These are phyloP conservation scores for Scleropages formosus DNA, from an alignment of 2,797 vertebrate species.

Conservation along the genomic window DNA sequence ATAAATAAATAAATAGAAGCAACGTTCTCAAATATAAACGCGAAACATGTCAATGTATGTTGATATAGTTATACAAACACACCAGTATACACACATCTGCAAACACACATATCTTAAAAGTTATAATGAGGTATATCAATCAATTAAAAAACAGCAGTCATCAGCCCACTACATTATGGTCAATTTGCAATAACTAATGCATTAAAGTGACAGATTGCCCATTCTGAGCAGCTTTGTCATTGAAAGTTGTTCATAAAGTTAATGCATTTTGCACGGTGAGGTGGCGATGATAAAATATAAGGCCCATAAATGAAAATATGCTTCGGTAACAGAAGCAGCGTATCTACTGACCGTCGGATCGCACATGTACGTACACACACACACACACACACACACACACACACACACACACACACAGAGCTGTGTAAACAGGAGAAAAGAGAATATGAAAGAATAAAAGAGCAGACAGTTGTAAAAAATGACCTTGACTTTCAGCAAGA, in stretches of 20 bases:
- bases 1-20: too few relatives aligned
- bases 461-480: neutral
- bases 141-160: slow-evolving; percentile 44
- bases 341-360: neutral
- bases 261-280: slow-evolving; percentile 36
- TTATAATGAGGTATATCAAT: slow-evolving; percentile 50
- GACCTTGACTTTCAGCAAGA: slow-evolving; percentile 40
- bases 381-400: neutral
- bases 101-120: slow-evolving; percentile 39
- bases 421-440: neutral
- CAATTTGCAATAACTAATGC: slow-evolving; percentile 51
- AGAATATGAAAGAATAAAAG: neutral
- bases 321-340: neutral
- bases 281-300: slow-evolving; percentile 23
- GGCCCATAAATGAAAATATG: neutral
- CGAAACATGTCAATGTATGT: neutral
- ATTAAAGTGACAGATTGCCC: slow-evolving; percentile 45
- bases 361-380: neutral
- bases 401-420: neutral
- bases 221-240: slow-evolving; percentile 42
- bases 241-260: slow-evolving; percentile 46
- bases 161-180: slow-evolving; percentile 35
- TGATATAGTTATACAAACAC: slow-evolving; percentile 29
- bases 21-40: neutral
- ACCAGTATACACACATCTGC: slow-evolving; percentile 33